Conservation (phyloP, 2,797 vertebrate genomes). For the Neomorphus geoffroyi region DNA sequence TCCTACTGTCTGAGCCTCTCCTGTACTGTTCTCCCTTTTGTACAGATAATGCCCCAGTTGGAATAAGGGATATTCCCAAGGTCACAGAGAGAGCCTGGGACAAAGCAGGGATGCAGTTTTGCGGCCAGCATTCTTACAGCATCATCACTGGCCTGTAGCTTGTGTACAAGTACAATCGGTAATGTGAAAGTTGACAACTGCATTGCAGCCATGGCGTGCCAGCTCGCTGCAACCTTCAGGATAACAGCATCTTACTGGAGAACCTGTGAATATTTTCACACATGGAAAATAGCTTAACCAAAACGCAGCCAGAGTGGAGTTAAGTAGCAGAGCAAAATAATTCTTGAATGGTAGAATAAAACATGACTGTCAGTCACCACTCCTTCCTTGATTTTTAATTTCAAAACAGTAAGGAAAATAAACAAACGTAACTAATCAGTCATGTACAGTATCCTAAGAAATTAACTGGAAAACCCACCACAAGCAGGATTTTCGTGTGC, state of each 20-base stretch:
- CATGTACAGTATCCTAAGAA: background rate
- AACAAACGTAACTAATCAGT: background rate
- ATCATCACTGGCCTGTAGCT: background rate
- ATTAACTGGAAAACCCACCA: background rate
- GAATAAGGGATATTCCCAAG: background rate
- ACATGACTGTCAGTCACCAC: background rate
- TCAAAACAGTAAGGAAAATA: background rate
- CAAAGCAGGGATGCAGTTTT: background rate
- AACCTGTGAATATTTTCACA: background rate
- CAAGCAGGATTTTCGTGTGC: constrained; percentile 47
- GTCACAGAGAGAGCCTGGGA: background rate
- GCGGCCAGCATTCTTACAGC: background rate
- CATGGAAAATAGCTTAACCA: background rate
- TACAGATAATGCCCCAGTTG: background rate
- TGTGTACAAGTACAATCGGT: background rate
- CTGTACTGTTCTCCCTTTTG: background rate
- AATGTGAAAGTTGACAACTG: background rate
- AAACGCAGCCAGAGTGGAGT: background rate
- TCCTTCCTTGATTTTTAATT: constrained; percentile 5
- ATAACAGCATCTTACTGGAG: background rate
- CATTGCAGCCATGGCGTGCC: background rate
- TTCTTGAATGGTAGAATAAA: background rate
- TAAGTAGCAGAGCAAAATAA: background rate
- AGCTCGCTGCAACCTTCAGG: background rate
- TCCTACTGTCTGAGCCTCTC: background rate